Evolutionary conservation across 2,888 invertebrate species (phyloP), one percentile per base, ranked within the genome.

Genomic region (Drosophila nigricruria): DNA sequence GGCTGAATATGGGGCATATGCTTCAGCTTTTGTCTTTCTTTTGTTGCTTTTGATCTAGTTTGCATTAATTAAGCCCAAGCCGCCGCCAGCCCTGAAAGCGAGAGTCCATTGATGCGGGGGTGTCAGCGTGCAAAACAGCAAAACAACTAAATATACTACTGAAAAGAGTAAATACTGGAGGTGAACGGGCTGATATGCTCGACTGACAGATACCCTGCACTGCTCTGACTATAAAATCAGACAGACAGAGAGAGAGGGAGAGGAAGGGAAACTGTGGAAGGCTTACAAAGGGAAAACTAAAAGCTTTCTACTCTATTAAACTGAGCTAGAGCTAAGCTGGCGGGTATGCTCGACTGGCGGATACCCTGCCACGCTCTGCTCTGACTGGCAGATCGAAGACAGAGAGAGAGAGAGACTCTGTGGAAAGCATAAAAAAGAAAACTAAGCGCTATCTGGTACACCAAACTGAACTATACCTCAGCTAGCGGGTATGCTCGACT

Each of bases 61-160:
- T 63, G 75, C 62, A 69, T 85, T 75, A 88, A 88, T 86, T 84
- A 80, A 83, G 43, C 67, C 3, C 60, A 30, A 38, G 59, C 32
- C 30, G 59, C 32, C 30, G 64, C 50, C 70, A 71, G 62, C 71
- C 82, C 70, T 79, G 80, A 83, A 88, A 80, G 71, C 86, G 80
- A 88, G 77, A 88, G 85, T 83, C 56, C 64, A 57, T 30, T 52
- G 25, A 20, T 18, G 60, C 60, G 66, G 27, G 43, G 63, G 42
- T 52, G 73, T 61, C 34, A 3, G 54, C 40, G 32, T 32, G 27
- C 18, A 16, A 36, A 16, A 16, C n/a, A n/a, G 16, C n/a, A 8
- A 42, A 8, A 27, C 27, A 61, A 47, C 6, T 20, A 40, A 27
- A 40, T 18, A 38, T n/a, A 36, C 23, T 45, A 6, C 45, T 34